These are phyloP conservation scores for Argyresthia albistria DNA, from an alignment of 2,888 invertebrate species.

Conservation along the genomic window DNA sequence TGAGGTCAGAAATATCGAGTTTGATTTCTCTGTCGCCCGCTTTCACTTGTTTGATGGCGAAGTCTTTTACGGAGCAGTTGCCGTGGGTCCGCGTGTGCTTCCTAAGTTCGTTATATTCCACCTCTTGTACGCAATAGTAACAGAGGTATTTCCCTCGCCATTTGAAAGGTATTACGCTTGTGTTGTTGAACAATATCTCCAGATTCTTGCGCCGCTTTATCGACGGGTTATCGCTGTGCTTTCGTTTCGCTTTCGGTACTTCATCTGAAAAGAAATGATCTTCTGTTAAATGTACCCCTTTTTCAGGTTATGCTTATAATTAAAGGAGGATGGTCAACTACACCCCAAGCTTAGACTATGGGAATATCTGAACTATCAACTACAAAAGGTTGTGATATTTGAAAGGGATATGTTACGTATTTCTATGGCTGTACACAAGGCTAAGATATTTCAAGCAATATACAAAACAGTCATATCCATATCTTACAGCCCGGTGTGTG, in stretches of 20 bases:
- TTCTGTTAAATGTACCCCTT: slow-evolving; percentile 13
- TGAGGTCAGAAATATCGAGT: slow-evolving; percentile 45
- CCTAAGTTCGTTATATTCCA: slow-evolving; percentile 26
- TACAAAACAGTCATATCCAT: too few species aligned
- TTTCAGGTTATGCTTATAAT: background rate
- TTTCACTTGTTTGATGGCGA: slow-evolving; percentile 36
- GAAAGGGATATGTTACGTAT: too few species aligned
- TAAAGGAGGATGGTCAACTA: background rate
- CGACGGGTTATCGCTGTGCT: slow-evolving; percentile 21
- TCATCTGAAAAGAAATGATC: slow-evolving; percentile 56
- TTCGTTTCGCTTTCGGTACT: slow-evolving; percentile 26
- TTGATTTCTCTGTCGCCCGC: slow-evolving; percentile 42
- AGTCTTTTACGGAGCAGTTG: slow-evolving; percentile 28
- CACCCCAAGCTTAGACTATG: too few species aligned
- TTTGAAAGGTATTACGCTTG: slow-evolving; percentile 52
- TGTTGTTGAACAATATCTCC: slow-evolving; percentile 50
- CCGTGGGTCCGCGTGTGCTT: slow-evolving; percentile 42
- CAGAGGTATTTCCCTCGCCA: slow-evolving; percentile 51
- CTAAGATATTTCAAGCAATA: too few species aligned
- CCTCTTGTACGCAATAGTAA: slow-evolving; percentile 47
- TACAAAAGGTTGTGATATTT: too few species aligned
- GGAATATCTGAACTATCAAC: too few species aligned
- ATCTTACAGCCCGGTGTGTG: too few species aligned
- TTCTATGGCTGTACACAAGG: too few species aligned
- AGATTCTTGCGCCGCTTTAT: slow-evolving; percentile 34